phyloP scores from a whole-genome alignment of 2,113 vertebrate genomes.

The Hiodon tergisus region DNA sequence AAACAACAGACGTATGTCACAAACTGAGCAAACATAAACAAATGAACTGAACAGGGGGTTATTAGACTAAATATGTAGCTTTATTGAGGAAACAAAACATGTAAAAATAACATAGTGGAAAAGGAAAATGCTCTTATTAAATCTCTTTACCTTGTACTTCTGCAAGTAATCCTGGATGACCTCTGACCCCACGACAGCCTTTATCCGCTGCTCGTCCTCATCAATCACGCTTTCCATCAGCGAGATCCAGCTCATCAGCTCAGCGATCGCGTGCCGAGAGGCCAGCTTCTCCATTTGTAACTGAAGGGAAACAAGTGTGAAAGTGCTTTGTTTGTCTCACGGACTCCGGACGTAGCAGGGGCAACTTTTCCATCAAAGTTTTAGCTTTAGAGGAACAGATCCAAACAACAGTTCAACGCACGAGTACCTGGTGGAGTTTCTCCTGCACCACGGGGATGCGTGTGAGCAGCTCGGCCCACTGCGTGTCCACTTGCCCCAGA shows the following conservation, averaged over 20 bases:
- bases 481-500: constrained; percentile 75
- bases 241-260: constrained; percentile 91
- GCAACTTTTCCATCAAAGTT: neutral
- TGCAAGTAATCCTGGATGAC: constrained; percentile 79
- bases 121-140: too few relatives aligned
- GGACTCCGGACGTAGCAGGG: too few relatives aligned
- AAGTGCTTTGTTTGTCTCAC: too few relatives aligned
- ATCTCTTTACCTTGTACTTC: constrained; percentile 81
- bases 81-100: too few relatives aligned
- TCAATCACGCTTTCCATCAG: constrained; percentile 86
- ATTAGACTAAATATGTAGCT: too few relatives aligned
- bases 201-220: constrained; percentile 84
- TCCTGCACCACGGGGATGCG: constrained; percentile 88
- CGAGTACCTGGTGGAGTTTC: constrained; percentile 87
- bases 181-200: constrained; percentile 79
- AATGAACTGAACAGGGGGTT: too few relatives aligned
- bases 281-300: constrained; percentile 97
- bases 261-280: constrained; percentile 85
- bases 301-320: constrained; percentile 48
- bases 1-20: too few relatives aligned
- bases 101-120: neutral
- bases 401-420: neutral
- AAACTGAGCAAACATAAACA: too few relatives aligned
- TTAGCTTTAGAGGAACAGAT: neutral
- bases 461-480: constrained; percentile 85